Evolutionary conservation across 2,888 invertebrate genomes (phyloP).

Genomic region (Erynnis tages): DNA sequence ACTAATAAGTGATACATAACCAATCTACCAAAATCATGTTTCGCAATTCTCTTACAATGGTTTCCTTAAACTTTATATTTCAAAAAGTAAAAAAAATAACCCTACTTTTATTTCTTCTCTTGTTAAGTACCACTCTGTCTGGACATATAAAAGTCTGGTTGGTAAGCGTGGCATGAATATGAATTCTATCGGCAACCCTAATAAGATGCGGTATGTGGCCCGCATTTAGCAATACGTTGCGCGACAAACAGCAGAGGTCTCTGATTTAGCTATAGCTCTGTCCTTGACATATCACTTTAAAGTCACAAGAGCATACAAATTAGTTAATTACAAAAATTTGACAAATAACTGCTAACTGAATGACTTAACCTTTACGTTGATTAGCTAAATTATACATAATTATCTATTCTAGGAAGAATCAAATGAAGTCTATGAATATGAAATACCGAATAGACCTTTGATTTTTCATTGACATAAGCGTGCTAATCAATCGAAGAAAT

Average conservation of each 20-base stretch:
- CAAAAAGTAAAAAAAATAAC: too few species aligned
- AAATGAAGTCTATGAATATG: not conserved
- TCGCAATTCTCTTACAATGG: too few species aligned
- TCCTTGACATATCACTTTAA: conserved; percentile 21
- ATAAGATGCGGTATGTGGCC: not conserved
- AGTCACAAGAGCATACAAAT: conserved; percentile 8
- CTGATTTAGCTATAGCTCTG: conserved; percentile 1
- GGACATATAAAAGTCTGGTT: too few species aligned
- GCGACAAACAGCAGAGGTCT: conserved; percentile 11
- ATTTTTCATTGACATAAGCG: not conserved
- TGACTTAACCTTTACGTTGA: too few species aligned
- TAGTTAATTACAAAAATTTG: conserved; percentile 19
- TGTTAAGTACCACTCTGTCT: too few species aligned
- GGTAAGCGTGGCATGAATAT: too few species aligned
- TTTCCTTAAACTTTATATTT: too few species aligned
- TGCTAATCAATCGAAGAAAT: not conserved
- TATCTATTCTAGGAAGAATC: too few species aligned
- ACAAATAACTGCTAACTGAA: conserved; percentile 4
- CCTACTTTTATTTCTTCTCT: too few species aligned
- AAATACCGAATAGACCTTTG: not conserved
- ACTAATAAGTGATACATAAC: too few species aligned
- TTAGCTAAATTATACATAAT: too few species aligned
- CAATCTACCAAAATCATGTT: too few species aligned
- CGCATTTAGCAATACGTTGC: conserved; percentile 9
- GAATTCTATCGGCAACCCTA: conserved; percentile 10